Conservation (phyloP, 2,113 vertebrate species). For the Gopherus evgoodei region DNA sequence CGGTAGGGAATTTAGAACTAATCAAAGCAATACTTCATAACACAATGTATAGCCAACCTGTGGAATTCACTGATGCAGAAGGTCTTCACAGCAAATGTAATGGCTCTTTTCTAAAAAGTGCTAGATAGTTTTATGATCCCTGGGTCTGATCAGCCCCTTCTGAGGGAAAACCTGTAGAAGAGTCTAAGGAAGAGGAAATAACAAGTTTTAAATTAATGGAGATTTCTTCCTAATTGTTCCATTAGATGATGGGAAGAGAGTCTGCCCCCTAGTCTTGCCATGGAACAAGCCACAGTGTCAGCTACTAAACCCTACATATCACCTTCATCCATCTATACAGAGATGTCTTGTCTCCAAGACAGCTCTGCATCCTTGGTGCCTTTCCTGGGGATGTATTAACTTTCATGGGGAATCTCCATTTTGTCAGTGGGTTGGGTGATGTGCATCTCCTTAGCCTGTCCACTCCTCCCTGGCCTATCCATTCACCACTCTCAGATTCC, state of each 20-base stretch:
- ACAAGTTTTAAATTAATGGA: background rate
- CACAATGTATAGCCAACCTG: background rate
- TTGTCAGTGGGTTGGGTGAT: background rate
- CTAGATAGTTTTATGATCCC: background rate
- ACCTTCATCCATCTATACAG: background rate
- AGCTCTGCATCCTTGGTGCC: background rate
- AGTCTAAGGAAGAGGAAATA: background rate
- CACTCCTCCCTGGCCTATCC: background rate
- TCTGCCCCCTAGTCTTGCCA: background rate
- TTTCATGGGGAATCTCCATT: background rate
- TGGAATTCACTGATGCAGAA: background rate
- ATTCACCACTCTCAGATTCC: too few species aligned
- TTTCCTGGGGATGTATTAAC: background rate
- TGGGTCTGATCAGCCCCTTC: background rate
- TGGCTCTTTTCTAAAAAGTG: background rate
- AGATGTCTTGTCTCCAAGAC: background rate
- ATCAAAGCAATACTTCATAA: background rate
- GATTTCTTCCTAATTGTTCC: background rate
- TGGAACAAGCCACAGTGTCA: background rate
- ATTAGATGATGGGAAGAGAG: background rate
- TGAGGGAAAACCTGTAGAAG: background rate
- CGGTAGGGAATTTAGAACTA: background rate
- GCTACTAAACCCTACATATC: background rate
- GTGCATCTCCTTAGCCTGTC: background rate
- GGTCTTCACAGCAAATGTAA: background rate